Evolutionary conservation across 2,113 vertebrate species (phyloP).

Genomic region (Halcyon senegalensis): DNA sequence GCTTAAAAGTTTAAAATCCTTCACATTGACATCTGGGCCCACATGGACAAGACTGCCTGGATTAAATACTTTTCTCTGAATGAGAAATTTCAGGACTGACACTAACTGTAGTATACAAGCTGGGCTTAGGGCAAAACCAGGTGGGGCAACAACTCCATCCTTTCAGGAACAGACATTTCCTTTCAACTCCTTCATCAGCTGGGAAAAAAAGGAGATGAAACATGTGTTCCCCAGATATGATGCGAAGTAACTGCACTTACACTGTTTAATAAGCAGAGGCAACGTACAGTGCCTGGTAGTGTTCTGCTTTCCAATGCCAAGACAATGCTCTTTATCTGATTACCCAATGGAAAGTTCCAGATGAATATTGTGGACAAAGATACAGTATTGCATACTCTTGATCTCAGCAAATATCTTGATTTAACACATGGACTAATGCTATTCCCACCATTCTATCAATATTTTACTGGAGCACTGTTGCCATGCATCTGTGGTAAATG

Average conservation of each 20-base stretch:
- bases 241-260: not conserved
- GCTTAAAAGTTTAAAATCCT: not conserved
- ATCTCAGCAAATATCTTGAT: not conserved
- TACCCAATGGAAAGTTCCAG: not conserved
- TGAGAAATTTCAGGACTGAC: not conserved
- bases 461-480: not conserved
- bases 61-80: not conserved
- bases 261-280: not conserved
- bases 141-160: not conserved
- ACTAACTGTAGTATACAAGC: not conserved
- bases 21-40: not conserved
- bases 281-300: not conserved
- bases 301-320: not conserved
- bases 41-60: not conserved
- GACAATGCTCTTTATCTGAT: not conserved
- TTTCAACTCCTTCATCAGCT: not conserved
- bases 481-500: not conserved
- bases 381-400: not conserved
- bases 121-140: not conserved
- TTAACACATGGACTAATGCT: not conserved
- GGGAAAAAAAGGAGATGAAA: not conserved
- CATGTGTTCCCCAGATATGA: accelerated
- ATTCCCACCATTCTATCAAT: not conserved
- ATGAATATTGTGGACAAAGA: not conserved
- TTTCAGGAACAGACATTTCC: not conserved